Conservation (phyloP, 2,888 invertebrate genomes). For the Micoletzkya japonica region DNA sequence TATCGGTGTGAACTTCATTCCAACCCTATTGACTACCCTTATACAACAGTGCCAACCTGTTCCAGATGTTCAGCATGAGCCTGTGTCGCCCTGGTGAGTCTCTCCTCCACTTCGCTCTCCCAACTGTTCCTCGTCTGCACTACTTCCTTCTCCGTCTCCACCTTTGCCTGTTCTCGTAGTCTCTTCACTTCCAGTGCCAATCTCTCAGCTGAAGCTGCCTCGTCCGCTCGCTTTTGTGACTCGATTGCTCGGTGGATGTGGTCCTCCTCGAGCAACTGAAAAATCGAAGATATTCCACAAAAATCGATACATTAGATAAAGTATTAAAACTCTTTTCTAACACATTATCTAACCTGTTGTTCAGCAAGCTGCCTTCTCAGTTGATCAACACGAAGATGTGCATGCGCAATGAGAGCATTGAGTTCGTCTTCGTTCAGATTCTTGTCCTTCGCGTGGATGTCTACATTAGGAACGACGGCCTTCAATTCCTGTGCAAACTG, state of each 20-base stretch:
- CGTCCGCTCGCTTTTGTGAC: constrained; percentile 71
- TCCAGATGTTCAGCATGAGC: constrained; percentile 77
- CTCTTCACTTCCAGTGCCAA: constrained; percentile 63
- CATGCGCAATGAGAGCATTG: constrained; percentile 79
- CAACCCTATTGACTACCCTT: too few species aligned
- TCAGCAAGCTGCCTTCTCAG: constrained; percentile 77
- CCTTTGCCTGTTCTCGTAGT: neutral
- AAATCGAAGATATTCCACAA: neutral
- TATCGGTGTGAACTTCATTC: too few species aligned
- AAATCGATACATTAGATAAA: neutral
- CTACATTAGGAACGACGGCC: constrained; percentile 76
- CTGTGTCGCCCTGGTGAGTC: constrained; percentile 82
- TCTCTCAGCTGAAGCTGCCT: constrained; percentile 68
- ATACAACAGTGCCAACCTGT: too few species aligned
- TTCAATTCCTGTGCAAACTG: constrained; percentile 65
- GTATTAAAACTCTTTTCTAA: neutral
- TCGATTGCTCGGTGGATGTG: constrained; percentile 74
- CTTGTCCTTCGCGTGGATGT: constrained; percentile 72
- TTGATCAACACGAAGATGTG: constrained; percentile 77
- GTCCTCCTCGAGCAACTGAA: constrained; percentile 71
- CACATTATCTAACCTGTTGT: constrained; percentile 69
- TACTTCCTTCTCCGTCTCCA: constrained; percentile 22
- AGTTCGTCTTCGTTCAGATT: constrained; percentile 74
- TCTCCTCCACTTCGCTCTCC: constrained; percentile 74
- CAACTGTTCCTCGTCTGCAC: constrained; percentile 61